Evolutionary conservation across 2,797 vertebrate species (phyloP).

Genomic region (Ceryle rudis): DNA sequence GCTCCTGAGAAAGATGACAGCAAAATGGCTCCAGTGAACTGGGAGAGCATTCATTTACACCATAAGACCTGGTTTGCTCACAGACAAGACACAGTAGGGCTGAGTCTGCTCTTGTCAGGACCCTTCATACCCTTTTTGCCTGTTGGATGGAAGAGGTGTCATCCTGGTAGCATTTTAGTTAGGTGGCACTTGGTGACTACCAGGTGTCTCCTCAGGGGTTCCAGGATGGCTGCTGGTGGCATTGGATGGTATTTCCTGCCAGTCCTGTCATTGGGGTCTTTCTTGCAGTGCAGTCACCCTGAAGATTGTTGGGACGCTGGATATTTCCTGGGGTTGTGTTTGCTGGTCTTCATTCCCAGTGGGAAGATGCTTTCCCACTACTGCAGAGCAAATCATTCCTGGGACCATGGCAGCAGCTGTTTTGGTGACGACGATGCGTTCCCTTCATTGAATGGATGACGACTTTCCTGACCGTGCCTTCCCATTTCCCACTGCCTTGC

Average conservation of each 20-base stretch:
- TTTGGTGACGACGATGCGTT: fast-evolving
- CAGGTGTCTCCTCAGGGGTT: fast-evolving
- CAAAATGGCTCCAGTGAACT: neutral
- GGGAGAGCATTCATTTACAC: neutral
- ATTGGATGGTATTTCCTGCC: neutral
- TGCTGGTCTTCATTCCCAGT: neutral
- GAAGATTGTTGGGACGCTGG: neutral
- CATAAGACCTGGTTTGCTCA: fast-evolving
- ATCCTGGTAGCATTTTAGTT: neutral
- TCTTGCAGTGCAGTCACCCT: neutral
- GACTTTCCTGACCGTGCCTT: neutral
- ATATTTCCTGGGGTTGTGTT: neutral
- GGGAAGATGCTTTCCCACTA: neutral
- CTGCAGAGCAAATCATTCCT: neutral
- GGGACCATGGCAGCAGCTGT: neutral
- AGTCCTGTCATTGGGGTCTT: neutral
- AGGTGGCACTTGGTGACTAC: neutral
- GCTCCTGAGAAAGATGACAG: neutral
- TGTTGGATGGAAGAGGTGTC: fast-evolving
- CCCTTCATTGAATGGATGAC: fast-evolving
- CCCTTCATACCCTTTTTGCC: neutral
- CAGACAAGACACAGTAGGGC: fast-evolving
- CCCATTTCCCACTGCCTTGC: neutral
- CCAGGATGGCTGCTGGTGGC: neutral
- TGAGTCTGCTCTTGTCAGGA: neutral